These are phyloP conservation scores for Grantiella picta DNA, from an alignment of 2,113 vertebrate species.

Conservation along the genomic window DNA sequence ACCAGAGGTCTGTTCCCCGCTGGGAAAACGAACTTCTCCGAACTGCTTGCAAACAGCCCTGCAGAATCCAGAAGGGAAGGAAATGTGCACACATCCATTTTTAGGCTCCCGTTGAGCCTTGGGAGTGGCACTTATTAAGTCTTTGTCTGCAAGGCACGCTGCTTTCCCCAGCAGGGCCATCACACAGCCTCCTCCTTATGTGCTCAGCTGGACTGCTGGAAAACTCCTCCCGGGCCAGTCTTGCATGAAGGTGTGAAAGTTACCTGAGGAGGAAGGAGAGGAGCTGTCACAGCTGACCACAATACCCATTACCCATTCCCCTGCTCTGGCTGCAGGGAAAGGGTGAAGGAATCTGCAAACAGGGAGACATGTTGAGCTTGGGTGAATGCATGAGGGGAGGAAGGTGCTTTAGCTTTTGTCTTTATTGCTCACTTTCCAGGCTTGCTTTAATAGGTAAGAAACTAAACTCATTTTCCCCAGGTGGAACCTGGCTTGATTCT, in stretches of 20 bases:
- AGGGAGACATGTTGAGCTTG: background rate
- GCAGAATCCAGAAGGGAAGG: background rate
- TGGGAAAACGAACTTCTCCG: background rate
- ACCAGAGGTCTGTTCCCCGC: background rate
- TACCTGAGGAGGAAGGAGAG: background rate
- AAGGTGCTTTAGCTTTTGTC: background rate
- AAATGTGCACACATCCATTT: background rate
- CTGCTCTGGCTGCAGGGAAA: rapidly evolving
- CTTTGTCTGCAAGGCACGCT: background rate
- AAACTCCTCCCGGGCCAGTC: background rate
- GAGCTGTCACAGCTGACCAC: background rate
- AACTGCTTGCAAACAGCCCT: background rate
- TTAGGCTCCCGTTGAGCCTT: background rate
- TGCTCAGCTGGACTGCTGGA: background rate
- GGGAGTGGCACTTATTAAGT: background rate
- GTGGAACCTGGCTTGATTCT: background rate
- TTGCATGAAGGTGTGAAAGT: background rate
- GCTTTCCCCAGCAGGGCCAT: background rate
- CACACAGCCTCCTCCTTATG: background rate
- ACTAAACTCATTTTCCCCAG: background rate
- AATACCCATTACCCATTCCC: rapidly evolving
- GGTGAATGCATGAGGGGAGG: rapidly evolving
- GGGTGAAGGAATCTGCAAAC: background rate
- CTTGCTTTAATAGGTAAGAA: background rate
- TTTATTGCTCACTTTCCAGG: background rate